A percentile compares a stretch with the other conserved stretches of the same genome.
These are phyloP conservation scores for Linyphia triangularis DNA, from an alignment of 2,888 invertebrate species.

Conservation along the genomic window DNA sequence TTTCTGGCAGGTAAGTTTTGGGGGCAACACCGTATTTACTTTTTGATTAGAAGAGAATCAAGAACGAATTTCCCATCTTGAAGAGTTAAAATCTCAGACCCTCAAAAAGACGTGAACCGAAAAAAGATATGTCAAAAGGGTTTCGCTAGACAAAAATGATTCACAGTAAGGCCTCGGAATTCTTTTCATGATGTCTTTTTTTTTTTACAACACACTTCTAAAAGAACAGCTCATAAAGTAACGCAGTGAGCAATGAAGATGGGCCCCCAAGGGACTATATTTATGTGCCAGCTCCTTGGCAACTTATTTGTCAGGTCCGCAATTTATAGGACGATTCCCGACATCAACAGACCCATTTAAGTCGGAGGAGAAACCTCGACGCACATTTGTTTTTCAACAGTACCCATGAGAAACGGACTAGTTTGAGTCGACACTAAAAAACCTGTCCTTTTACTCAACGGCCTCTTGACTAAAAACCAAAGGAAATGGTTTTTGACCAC, in stretches of 20 bases:
- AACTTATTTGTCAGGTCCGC: neutral
- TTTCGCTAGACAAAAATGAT: too few species aligned
- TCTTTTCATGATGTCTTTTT: neutral
- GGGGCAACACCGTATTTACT: too few species aligned
- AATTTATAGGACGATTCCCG: conserved; percentile 14
- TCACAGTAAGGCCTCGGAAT: neutral
- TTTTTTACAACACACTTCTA: neutral
- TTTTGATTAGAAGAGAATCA: too few species aligned
- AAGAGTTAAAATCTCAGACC: too few species aligned
- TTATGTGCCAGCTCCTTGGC: conserved; percentile 36
- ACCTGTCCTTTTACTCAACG: too few species aligned
- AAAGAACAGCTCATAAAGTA: neutral
- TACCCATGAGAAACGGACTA: neutral
- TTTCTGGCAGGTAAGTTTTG: too few species aligned
- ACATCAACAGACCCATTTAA: conserved; percentile 1
- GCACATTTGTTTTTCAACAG: neutral
- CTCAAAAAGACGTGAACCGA: too few species aligned
- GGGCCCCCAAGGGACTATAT: neutral
- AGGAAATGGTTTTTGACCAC: too few species aligned
- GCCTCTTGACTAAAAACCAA: too few species aligned
- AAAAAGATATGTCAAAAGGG: too few species aligned
- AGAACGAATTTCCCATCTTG: too few species aligned
- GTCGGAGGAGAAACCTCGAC: neutral
- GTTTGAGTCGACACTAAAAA: too few species aligned
- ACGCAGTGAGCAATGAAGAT: neutral